phyloP scores from a whole-genome alignment of 2,888 invertebrate species.

The Drosophila tanythrix region DNA sequence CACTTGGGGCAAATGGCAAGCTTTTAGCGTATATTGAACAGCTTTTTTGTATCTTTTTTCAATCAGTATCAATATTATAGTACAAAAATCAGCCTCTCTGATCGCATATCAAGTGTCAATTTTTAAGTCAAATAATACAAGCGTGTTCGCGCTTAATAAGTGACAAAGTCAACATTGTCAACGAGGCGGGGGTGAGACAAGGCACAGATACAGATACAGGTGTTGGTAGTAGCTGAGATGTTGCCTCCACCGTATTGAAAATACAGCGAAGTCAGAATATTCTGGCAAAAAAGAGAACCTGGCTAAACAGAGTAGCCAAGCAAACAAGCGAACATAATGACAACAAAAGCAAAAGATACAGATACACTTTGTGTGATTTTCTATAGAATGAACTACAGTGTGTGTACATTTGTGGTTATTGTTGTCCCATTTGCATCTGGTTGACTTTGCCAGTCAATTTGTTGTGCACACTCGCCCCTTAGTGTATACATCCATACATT shows the following conservation, averaged over 20 bases:
- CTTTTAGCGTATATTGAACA: conserved; percentile 18
- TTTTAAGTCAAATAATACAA: conserved; percentile 57
- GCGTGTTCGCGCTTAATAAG: conserved; percentile 60
- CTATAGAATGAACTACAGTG: background rate
- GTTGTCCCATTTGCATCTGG: conserved; percentile 18
- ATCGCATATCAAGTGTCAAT: conserved; percentile 56
- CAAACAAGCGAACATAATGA: conserved; percentile 1
- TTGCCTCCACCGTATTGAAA: conserved; percentile 1
- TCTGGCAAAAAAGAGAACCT: conserved; percentile 23
- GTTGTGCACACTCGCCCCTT: background rate
- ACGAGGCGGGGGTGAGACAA: conserved; percentile 35
- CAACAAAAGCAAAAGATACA: conserved; percentile 16
- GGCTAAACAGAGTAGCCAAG: conserved; percentile 9
- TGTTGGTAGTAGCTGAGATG: conserved; percentile 15
- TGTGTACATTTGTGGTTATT: conserved; percentile 7
- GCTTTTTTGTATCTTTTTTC: background rate
- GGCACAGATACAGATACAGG: background rate
- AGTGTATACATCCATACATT: background rate
- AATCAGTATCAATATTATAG: conserved; percentile 4
- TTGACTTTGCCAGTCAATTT: conserved; percentile 17
- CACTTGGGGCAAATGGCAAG: conserved; percentile 25
- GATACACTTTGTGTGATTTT: background rate
- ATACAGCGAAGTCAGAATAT: conserved; percentile 28
- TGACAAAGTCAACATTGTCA: conserved; percentile 58
- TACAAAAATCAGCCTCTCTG: conserved; percentile 21